Conservation (phyloP, 2,797 vertebrate genomes). For the Parauchenoglanis punctatus region DNA sequence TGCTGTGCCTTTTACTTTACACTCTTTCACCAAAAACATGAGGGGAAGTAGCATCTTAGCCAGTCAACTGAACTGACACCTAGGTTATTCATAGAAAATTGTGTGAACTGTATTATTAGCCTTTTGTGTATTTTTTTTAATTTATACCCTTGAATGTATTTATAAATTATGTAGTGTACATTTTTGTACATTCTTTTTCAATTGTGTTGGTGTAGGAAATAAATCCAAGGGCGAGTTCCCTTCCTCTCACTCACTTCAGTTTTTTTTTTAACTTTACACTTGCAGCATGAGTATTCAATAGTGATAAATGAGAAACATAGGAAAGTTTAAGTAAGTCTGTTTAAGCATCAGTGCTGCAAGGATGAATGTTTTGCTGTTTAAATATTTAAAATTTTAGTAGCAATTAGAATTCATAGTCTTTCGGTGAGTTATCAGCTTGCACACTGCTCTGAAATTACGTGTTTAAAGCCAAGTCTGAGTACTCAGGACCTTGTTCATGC, state of each 20-base stretch:
- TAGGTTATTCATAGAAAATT: conserved; percentile 58
- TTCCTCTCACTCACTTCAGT: conserved; percentile 19
- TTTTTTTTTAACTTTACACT: background rate
- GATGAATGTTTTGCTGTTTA: background rate
- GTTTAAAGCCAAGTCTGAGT: too few relatives aligned
- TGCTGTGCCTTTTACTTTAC: conserved; percentile 71
- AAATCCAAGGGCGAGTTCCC: conserved; percentile 37
- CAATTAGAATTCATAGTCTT: background rate
- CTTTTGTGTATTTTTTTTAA: conserved; percentile 77
- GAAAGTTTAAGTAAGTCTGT: background rate
- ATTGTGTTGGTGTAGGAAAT: conserved; percentile 60
- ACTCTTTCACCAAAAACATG: conserved; percentile 74
- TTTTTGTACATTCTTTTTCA: conserved; percentile 79
- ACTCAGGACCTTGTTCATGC: too few relatives aligned
- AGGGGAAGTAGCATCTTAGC: conserved; percentile 68
- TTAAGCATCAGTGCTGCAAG: background rate
- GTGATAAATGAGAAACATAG: background rate
- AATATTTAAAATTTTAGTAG: background rate
- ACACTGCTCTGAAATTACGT: too few relatives aligned
- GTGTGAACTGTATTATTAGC: conserved; percentile 72
- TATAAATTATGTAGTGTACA: conserved; percentile 89
- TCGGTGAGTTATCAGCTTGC: too few relatives aligned
- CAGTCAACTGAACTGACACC: conserved; percentile 67
- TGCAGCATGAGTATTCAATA: background rate
- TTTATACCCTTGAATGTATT: conserved; percentile 89